These are phyloP conservation scores for Centropus unirufus DNA, from an alignment of 2,113 vertebrate species.

Conservation along the genomic window DNA sequence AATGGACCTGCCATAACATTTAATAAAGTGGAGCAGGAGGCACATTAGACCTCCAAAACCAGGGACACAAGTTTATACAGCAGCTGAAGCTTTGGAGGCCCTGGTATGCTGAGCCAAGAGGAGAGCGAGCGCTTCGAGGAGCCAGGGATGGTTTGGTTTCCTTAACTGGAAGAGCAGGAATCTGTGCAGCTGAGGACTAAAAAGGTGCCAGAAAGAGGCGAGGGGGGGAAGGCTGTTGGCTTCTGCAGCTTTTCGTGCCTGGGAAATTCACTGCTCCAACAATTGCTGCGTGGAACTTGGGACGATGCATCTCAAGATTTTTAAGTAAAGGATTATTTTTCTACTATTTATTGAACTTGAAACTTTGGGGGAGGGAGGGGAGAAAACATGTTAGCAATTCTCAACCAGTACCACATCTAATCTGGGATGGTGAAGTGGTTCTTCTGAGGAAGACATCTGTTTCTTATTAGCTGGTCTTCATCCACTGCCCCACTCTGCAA, in stretches of 20 bases:
- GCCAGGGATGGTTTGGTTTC: constrained; percentile 50
- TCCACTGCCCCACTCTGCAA: constrained; percentile 49
- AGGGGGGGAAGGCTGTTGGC: background rate
- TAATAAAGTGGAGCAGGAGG: constrained; percentile 21
- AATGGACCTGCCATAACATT: constrained; percentile 53
- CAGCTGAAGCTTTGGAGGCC: constrained; percentile 38
- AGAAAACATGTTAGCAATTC: constrained; percentile 22
- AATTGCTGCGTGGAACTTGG: constrained; percentile 31
- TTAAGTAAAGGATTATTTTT: constrained; percentile 97
- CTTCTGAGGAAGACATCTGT: constrained; percentile 41
- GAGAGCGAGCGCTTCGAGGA: background rate
- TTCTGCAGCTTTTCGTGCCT: background rate
- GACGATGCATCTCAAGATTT: constrained; percentile 82
- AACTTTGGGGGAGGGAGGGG: constrained; percentile 59
- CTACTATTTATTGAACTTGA: constrained; percentile 99
- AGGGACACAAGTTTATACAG: constrained; percentile 29
- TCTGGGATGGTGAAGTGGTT: constrained; percentile 61
- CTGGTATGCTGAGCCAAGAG: constrained; percentile 63
- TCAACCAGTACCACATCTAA: background rate
- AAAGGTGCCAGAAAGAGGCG: background rate
- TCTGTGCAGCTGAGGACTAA: background rate
- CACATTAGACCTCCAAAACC: constrained; percentile 48
- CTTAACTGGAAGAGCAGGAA: constrained; percentile 71
- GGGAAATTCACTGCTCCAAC: background rate
- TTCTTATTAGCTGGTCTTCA: constrained; percentile 37